Evolutionary conservation across 2,797 vertebrate species (phyloP).

Genomic region (Bufotes viridis): DNA sequence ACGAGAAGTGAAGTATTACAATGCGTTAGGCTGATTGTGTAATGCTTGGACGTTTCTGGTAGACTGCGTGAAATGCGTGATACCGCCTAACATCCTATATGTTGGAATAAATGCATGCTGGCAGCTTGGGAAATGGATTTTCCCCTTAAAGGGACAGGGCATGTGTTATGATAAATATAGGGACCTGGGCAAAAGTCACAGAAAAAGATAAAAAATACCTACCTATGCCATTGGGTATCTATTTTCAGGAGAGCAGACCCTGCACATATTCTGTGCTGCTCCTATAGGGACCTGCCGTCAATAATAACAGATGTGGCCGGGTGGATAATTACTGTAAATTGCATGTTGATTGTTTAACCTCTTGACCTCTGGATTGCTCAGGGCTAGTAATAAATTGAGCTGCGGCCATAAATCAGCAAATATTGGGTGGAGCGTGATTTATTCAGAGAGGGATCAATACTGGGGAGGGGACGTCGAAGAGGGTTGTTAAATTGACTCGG

Average conservation of each 20-base stretch:
- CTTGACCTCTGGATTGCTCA: slow-evolving; percentile 1
- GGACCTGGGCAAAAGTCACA: neutral
- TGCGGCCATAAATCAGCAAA: neutral
- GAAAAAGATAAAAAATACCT: no score
- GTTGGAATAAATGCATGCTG: neutral
- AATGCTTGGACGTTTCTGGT: neutral
- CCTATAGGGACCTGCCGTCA: neutral
- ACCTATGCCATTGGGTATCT: no score
- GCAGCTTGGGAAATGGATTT: neutral
- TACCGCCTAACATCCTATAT: neutral
- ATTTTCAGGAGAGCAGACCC: no score
- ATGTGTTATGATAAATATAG: slow-evolving; percentile 12
- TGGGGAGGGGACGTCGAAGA: neutral
- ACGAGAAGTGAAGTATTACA: neutral
- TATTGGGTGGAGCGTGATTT: slow-evolving; percentile 1
- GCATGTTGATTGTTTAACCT: slow-evolving; percentile 33
- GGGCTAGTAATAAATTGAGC: slow-evolving; percentile 23
- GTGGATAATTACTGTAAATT: neutral
- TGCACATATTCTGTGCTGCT: no score
- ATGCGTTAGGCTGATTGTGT: neutral
- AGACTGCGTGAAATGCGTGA: no score
- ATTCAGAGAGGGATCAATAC: slow-evolving; percentile 7
- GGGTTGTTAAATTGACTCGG: neutral
- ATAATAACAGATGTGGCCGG: slow-evolving; percentile 22
- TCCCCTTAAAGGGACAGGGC: neutral